phyloP scores from a whole-genome alignment of 2,888 invertebrate genomes.

The Smittia aterrima region DNA sequence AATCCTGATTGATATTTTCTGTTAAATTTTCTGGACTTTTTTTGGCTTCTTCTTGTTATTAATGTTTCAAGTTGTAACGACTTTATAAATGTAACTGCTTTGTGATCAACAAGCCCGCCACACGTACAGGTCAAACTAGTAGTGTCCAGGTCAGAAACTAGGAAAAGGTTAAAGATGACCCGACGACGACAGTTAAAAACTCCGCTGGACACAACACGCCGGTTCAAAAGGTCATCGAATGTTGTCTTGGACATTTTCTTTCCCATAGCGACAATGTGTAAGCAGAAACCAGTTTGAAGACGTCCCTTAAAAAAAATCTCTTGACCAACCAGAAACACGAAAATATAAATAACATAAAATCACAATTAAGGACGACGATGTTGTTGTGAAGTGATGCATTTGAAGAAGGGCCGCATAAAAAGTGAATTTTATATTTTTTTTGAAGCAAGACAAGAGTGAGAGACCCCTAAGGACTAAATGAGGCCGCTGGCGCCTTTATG shows the following conservation, averaged over 20 bases:
- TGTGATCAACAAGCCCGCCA: background rate
- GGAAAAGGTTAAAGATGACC: constrained; percentile 16
- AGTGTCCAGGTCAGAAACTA: constrained; percentile 6
- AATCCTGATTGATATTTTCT: constrained; percentile 36
- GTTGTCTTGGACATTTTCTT: too few relatives aligned
- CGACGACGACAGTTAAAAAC: constrained; percentile 6
- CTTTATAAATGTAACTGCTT: background rate
- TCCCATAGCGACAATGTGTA: background rate
- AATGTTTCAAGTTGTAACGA: background rate
- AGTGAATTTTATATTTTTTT: too few relatives aligned
- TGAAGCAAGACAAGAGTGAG: constrained; percentile 4
- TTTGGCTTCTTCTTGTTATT: background rate
- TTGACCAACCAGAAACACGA: constrained; percentile 28
- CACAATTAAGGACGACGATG: constrained; percentile 27
- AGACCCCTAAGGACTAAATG: constrained; percentile 41
- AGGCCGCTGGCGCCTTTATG: constrained; percentile 41
- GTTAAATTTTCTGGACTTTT: background rate
- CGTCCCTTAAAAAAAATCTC: constrained; percentile 10
- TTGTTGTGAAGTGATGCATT: constrained; percentile 21
- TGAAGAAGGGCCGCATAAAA: constrained; percentile 25
- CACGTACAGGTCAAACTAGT: constrained; percentile 21
- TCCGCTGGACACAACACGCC: background rate
- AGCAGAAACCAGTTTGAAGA: background rate
- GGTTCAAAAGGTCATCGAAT: background rate
- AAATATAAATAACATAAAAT: constrained; percentile 35